A percentile compares a stretch with the other conserved stretches of the same genome.
Evolutionary conservation across 2,888 invertebrate species (phyloP).

Genomic region (Acleris emargana): DNA sequence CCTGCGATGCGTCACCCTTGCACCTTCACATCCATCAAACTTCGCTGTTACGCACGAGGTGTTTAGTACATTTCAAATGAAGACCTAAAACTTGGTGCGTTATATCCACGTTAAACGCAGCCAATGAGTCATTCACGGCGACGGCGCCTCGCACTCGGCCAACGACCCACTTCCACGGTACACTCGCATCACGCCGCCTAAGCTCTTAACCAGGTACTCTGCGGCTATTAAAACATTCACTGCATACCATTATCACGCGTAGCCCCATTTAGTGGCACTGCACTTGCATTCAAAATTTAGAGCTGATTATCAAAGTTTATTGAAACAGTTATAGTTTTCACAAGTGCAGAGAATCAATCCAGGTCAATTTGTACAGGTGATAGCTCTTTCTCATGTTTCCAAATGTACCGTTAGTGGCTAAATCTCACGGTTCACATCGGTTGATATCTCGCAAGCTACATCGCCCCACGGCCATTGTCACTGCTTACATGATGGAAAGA

Average conservation of each 20-base stretch:
- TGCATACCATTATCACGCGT: slow-evolving; percentile 36
- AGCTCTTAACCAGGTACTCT: slow-evolving; percentile 40
- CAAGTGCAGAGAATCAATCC: slow-evolving; percentile 19
- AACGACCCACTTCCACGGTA: slow-evolving; percentile 72
- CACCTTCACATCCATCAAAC: slow-evolving; percentile 30
- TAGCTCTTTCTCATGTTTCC: slow-evolving; percentile 32
- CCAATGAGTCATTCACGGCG: slow-evolving; percentile 67
- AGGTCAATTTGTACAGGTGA: slow-evolving; percentile 33
- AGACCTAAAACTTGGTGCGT: slow-evolving; percentile 20
- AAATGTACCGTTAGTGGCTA: slow-evolving; percentile 30
- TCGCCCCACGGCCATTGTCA: slow-evolving; percentile 5
- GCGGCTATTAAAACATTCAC: slow-evolving; percentile 40
- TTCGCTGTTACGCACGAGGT: slow-evolving; percentile 9
- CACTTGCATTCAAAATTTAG: not conserved
- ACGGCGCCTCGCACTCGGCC: slow-evolving; percentile 69
- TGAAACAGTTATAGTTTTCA: slow-evolving; percentile 18
- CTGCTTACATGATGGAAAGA: not conserved
- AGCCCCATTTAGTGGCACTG: slow-evolving; percentile 15
- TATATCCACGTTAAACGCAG: slow-evolving; percentile 53
- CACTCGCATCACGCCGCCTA: slow-evolving; percentile 45
- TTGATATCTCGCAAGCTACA: slow-evolving; percentile 22
- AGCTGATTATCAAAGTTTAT: not conserved
- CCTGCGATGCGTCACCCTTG: slow-evolving; percentile 55
- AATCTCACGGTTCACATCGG: slow-evolving; percentile 35
- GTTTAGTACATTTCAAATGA: slow-evolving; percentile 28